Evolutionary conservation across 2,797 vertebrate species (phyloP).

Genomic region (Tamandua tetradactyla): DNA sequence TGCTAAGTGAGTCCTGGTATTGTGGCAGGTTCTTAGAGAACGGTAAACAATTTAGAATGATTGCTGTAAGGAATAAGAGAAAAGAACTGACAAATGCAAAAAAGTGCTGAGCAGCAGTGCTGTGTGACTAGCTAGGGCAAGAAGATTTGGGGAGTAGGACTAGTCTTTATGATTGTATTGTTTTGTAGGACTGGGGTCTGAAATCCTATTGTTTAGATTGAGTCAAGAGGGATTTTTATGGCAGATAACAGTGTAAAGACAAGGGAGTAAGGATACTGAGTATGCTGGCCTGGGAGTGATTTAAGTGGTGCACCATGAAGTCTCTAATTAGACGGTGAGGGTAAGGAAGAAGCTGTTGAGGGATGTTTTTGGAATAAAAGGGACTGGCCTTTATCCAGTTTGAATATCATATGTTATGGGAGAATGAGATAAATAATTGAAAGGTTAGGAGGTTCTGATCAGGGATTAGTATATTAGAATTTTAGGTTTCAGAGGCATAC

Average conservation of each 20-base stretch:
- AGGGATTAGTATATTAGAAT: background rate
- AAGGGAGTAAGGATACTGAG: background rate
- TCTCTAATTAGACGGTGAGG: background rate
- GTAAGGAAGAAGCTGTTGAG: background rate
- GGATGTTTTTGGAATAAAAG: background rate
- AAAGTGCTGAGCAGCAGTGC: background rate
- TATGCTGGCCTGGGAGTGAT: background rate
- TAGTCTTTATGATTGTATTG: background rate
- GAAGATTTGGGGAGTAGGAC: background rate
- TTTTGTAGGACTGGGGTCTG: background rate
- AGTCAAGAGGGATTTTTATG: background rate
- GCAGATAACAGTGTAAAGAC: background rate
- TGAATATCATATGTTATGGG: background rate
- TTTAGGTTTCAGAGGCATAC: background rate
- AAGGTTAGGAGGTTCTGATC: background rate
- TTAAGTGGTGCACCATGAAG: background rate
- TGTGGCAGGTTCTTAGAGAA: background rate
- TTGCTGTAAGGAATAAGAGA: constrained; percentile 14
- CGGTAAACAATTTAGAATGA: background rate
- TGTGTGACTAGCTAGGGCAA: background rate
- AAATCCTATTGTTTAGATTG: background rate
- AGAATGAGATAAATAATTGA: constrained; percentile 2
- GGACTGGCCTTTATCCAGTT: background rate
- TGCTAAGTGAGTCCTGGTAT: constrained; percentile 14
- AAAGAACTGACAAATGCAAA: background rate